These are phyloP conservation scores for Pseudoips prasinana DNA, from an alignment of 2,888 invertebrate genomes.

Conservation along the genomic window DNA sequence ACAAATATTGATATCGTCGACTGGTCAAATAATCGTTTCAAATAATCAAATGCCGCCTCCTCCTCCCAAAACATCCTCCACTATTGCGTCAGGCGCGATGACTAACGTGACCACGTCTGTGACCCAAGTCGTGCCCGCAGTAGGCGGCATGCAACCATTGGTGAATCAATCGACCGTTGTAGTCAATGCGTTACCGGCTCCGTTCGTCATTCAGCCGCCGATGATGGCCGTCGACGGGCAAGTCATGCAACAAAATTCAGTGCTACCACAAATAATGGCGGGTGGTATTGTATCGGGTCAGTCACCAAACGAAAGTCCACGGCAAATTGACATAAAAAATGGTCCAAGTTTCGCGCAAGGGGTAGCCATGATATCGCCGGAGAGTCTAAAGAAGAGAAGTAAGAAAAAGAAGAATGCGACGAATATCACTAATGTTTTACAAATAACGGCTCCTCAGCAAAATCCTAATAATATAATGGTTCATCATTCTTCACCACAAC, in stretches of 20 bases:
- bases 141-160: conserved; percentile 84
- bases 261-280: conserved; percentile 86
- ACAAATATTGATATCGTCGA: conserved; percentile 89
- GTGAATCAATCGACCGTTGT: conserved; percentile 90
- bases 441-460: conserved; percentile 85
- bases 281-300: conserved; percentile 84
- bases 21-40: conserved; percentile 88
- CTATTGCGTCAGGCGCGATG: conserved; percentile 83
- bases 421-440: conserved; percentile 86
- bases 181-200: conserved; percentile 89
- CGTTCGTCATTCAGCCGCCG: conserved; percentile 89
- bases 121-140: conserved; percentile 84
- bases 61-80: conserved; percentile 78
- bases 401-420: conserved; percentile 89
- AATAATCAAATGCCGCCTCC: conserved; percentile 85
- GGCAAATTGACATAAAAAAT: conserved; percentile 81
- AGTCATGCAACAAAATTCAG: conserved; percentile 85
- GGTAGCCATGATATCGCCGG: conserved; percentile 84
- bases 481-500: conserved; percentile 72
- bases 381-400: conserved; percentile 84
- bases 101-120: conserved; percentile 85
- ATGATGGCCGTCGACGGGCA: conserved; percentile 89
- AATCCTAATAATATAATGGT: conserved; percentile 84
- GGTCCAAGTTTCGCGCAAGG: conserved; percentile 65
- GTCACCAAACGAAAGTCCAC: conserved; percentile 67